Base-by-base conservation (phyloP, 1,140 invertebrate genomes). In the Caenorhabditis brenneri region DNA sequence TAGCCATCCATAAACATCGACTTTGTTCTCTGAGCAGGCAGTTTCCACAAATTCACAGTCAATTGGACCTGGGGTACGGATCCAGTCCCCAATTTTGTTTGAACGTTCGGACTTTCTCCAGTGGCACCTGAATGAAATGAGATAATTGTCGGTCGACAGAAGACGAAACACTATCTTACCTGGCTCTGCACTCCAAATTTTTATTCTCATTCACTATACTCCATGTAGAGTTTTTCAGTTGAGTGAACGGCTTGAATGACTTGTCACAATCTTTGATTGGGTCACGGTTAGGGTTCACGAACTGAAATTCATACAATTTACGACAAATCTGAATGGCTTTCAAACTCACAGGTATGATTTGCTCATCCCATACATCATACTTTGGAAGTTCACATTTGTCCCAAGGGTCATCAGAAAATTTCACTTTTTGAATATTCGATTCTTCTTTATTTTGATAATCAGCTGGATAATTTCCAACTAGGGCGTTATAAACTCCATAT, bases 41-140 rank as follows among this genome's bases (percentile, higher is more conserved):
- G 82, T 24, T 58, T 83, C 82, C n/a, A 83, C 19, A 22, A 83
- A 49, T 19, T 83, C 82, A 48, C 82, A 83, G 16, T 79, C 82
- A 46, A 83, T n/a, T 1, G 69, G 69, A 2, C 42, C 55, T 29
- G 36, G 49, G 5, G 49, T 83, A 7, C 10, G 16, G 6, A 29
- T 53, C 65, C 65, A 83, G 1, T 79, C n/a, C 2, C 82, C 74
- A 39, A 55, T 39, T 29, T 48, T 55, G 27, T 83, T 83, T 22
- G 16, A 6, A 10, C 39, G n/a, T 19, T 83, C 82, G 6, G 24
- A 27, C n/a, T 83, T 55, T 33, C 82, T 39, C 4, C 12, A n/a
- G 15, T 74, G 49, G 22, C 82, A 83, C 55, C 82, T 83, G 31
- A 31, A 46, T 31, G 7, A 27, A 29, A 9, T 55, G 1, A 58